Percentiles rank a stretch among this genome's conserved stretches.
These are phyloP conservation scores for Trissonchulus latispiculum DNA, from an alignment of 2,888 invertebrate species.

Conservation along the genomic window DNA sequence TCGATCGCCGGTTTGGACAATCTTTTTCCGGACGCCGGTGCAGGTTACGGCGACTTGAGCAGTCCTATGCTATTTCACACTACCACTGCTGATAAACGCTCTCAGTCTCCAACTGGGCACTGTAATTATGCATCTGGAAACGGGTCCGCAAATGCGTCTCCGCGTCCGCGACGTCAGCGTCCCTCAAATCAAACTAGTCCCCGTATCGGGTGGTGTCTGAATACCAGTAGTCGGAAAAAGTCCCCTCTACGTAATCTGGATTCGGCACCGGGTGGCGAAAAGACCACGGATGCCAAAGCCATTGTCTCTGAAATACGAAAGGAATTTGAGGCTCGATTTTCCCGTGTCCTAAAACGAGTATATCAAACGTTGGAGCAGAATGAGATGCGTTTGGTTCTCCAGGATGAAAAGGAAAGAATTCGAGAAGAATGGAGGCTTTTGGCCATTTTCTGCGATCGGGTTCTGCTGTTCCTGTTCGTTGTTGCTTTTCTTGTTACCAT, in stretches of 20 bases:
- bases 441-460: conserved; percentile 39
- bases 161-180: neutral
- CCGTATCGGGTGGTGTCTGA: neutral
- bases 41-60: neutral
- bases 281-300: neutral
- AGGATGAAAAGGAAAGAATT: conserved; percentile 38
- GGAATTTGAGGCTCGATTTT: conserved; percentile 39
- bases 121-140: neutral
- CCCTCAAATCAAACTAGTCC: neutral
- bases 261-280: neutral
- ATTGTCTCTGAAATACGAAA: conserved; percentile 3
- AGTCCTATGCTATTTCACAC: neutral
- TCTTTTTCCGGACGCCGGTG: neutral
- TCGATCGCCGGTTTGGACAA: neutral
- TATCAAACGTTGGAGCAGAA: conserved; percentile 40
- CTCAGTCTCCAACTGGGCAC: neutral
- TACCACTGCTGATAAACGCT: neutral
- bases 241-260: too few relatives aligned
- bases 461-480: conserved; percentile 64
- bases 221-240: neutral
- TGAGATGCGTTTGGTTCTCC: conserved; percentile 36
- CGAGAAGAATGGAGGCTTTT: conserved; percentile 27
- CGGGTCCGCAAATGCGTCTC: neutral
- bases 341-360: conserved; percentile 37
- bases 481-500: conserved; percentile 62